phyloP scores from a whole-genome alignment of 2,888 invertebrate genomes.

The Dinocampus coccinellae region DNA sequence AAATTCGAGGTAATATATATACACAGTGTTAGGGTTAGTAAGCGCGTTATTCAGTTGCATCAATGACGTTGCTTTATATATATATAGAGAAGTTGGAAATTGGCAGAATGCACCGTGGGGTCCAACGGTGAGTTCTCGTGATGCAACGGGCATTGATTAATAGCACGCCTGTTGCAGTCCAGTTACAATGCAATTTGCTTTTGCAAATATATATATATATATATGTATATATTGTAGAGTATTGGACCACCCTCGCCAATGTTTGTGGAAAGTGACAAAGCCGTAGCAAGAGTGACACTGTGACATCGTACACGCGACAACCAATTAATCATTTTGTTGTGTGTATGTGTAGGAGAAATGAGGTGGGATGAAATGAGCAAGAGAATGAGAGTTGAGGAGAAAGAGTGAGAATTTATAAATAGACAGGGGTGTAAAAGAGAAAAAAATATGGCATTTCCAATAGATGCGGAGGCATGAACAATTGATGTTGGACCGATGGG shows the following conservation, averaged over 20 bases:
- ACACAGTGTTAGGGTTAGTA: slow-evolving; percentile 15
- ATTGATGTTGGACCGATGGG: neutral
- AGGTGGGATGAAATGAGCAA: slow-evolving; percentile 15
- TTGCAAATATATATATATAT: slow-evolving; percentile 42
- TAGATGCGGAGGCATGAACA: slow-evolving; percentile 61
- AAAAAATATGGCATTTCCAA: slow-evolving; percentile 47
- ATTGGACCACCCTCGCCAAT: slow-evolving; percentile 43
- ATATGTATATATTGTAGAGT: slow-evolving; percentile 12
- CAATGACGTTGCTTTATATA: slow-evolving; percentile 39
- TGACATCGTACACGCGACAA: slow-evolving; percentile 67
- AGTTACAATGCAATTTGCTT: slow-evolving; percentile 69
- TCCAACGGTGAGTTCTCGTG: slow-evolving; percentile 38
- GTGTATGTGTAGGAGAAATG: slow-evolving; percentile 25
- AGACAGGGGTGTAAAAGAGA: slow-evolving; percentile 16
- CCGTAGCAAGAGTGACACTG: slow-evolving; percentile 68
- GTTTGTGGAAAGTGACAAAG: slow-evolving; percentile 68
- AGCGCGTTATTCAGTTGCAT: slow-evolving; percentile 44
- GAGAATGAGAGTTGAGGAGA: neutral
- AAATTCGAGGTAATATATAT: neutral
- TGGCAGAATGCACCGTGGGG: slow-evolving; percentile 60
- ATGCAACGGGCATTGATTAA: slow-evolving; percentile 68
- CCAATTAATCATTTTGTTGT: slow-evolving; percentile 67
- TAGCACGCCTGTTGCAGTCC: slow-evolving; percentile 69
- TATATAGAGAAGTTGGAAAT: slow-evolving; percentile 56
- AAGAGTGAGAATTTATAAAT: neutral